These are phyloP conservation scores for Odontocerum albicorne DNA, from an alignment of 2,888 invertebrate species.

Conservation along the genomic window DNA sequence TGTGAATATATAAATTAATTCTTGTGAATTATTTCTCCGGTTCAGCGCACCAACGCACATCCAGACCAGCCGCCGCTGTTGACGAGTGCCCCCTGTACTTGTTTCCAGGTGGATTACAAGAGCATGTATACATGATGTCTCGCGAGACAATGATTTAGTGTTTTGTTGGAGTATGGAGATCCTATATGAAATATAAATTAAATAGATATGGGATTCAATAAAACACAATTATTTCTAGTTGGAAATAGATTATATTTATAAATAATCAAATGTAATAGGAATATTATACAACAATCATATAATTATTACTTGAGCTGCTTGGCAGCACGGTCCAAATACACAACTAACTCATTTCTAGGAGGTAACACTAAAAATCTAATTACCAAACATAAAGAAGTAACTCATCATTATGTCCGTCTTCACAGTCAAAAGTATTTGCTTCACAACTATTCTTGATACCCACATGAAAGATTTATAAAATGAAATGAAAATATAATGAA, in stretches of 20 bases:
- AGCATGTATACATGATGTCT: too few relatives aligned
- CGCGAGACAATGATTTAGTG: not conserved
- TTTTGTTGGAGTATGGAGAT: not conserved
- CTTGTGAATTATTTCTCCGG: too few relatives aligned
- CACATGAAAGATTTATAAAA: too few relatives aligned
- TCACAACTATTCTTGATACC: too few relatives aligned
- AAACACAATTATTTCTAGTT: constrained; percentile 29
- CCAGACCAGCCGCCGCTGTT: too few relatives aligned
- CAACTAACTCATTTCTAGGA: constrained; percentile 38
- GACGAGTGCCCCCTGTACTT: too few relatives aligned
- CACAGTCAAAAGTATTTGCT: too few relatives aligned
- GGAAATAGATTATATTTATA: constrained; percentile 48
- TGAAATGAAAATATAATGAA: too few relatives aligned
- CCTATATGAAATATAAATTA: not conserved
- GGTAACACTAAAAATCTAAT: constrained; percentile 31
- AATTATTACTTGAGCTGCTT: constrained; percentile 50
- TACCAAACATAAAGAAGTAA: constrained; percentile 20
- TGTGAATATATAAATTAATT: too few relatives aligned
- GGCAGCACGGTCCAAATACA: constrained; percentile 31
- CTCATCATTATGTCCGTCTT: too few relatives aligned
- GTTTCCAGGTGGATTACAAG: too few relatives aligned
- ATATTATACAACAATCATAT: constrained; percentile 54
- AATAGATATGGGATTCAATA: not conserved
- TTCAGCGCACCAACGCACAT: too few relatives aligned
- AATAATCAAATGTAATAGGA: constrained; percentile 58